phyloP scores from a whole-genome alignment of 2,113 vertebrate genomes.

The Macrotus californicus region DNA sequence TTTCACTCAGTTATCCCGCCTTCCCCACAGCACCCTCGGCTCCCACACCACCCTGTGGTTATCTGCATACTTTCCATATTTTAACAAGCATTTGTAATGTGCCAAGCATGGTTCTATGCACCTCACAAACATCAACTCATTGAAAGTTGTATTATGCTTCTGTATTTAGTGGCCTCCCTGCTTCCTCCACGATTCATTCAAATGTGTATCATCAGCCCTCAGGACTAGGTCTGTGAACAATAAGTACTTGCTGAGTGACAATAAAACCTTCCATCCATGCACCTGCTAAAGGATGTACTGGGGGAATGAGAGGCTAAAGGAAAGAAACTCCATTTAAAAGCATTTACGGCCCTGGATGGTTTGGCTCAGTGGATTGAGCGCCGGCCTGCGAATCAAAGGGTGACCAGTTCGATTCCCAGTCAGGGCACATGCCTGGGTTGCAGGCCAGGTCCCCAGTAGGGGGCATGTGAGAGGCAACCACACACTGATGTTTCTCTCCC shows the following conservation, averaged over 20 bases:
- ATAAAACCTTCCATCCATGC: background rate
- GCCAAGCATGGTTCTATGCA: background rate
- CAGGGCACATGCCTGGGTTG: no score
- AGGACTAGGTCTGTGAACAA: background rate
- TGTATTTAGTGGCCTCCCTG: background rate
- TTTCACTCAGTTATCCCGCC: background rate
- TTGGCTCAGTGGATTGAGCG: no score
- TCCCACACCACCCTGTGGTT: background rate
- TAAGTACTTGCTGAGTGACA: background rate
- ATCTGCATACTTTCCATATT: background rate
- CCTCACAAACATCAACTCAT: background rate
- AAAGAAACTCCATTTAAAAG: conserved; percentile 17
- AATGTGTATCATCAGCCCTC: background rate
- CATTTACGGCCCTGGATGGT: background rate
- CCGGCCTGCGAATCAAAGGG: no score
- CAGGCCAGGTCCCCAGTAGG: no score
- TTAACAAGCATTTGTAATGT: background rate
- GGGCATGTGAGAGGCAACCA: no score
- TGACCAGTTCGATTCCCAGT: no score
- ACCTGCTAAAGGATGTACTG: background rate
- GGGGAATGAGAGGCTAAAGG: background rate
- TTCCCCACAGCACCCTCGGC: background rate
- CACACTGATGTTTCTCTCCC: no score
- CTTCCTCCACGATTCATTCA: background rate
- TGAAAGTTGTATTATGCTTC: background rate